Evolutionary conservation across 1,140 invertebrate species (phyloP).

Genomic region (Eueides isabella): DNA sequence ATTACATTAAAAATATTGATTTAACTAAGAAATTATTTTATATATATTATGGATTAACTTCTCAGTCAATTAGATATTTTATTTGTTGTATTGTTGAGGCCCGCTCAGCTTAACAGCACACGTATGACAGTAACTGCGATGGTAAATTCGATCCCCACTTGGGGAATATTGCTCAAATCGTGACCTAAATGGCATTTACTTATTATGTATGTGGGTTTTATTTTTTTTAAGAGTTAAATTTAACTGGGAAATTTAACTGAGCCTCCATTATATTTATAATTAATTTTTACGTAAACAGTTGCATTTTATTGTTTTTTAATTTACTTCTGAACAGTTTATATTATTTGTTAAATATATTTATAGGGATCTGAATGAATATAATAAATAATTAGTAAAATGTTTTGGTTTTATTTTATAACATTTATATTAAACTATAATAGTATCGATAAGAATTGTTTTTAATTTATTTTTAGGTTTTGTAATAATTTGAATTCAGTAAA

Average conservation of each 20-base stretch:
- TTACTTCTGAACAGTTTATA: not conserved
- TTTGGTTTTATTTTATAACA: not conserved
- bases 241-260: not conserved
- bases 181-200: not conserved
- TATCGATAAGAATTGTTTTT: not conserved
- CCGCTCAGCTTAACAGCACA: not conserved
- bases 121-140: too few relatives aligned
- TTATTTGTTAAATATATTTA: not conserved
- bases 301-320: constrained; percentile 4
- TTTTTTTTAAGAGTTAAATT: not conserved
- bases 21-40: too few relatives aligned
- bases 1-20: too few relatives aligned
- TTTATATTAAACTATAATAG: not conserved
- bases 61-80: too few relatives aligned
- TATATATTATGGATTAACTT: too few relatives aligned
- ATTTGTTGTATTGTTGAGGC: too few relatives aligned
- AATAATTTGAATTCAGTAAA: too few relatives aligned
- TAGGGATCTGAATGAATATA: constrained; percentile 16
- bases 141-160: too few relatives aligned
- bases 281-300: not conserved
- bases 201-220: not conserved
- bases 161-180: too few relatives aligned
- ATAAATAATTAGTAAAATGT: not conserved
- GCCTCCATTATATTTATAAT: not conserved
- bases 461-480: too few relatives aligned